Conservation (phyloP, 2,888 invertebrate species). For the Coleophora flavipennella region DNA sequence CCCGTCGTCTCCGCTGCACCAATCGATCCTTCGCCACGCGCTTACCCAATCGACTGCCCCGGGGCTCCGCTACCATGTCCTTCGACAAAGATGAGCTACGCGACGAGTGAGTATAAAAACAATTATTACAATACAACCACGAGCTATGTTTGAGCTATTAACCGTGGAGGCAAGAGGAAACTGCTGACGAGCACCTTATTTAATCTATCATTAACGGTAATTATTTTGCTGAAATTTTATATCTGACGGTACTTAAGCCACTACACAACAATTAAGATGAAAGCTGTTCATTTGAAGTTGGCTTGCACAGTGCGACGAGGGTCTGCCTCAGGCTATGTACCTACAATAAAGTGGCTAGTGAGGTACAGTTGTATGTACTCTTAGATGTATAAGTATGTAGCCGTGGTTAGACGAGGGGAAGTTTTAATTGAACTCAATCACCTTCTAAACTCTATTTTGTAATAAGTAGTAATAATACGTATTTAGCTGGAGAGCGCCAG, state of each 20-base stretch:
- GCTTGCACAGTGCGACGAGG: too few species aligned
- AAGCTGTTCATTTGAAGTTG: too few species aligned
- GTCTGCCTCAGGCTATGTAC: too few species aligned
- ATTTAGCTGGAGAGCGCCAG: not conserved
- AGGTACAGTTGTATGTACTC: too few species aligned
- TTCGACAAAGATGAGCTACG: conserved; percentile 78
- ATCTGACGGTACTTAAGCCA: too few species aligned
- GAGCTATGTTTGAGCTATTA: too few species aligned
- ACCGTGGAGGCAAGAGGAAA: not conserved
- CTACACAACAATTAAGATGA: too few species aligned
- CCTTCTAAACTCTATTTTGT: not conserved
- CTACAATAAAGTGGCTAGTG: too few species aligned
- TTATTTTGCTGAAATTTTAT: not conserved
- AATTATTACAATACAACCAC: too few species aligned
- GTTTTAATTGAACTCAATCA: conserved; percentile 9
- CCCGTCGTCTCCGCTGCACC: conserved; percentile 30
- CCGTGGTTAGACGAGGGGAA: not conserved
- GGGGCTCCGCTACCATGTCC: conserved; percentile 44
- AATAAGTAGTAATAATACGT: not conserved
- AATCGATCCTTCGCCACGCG: conserved; percentile 38
- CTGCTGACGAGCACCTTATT: too few species aligned
- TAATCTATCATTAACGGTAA: not conserved
- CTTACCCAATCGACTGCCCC: conserved; percentile 1
- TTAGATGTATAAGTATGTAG: not conserved
- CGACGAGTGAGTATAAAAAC: conserved; percentile 76